Base-by-base conservation (phyloP, 2,113 vertebrate genomes). In the Stigmatopora argus region DNA sequence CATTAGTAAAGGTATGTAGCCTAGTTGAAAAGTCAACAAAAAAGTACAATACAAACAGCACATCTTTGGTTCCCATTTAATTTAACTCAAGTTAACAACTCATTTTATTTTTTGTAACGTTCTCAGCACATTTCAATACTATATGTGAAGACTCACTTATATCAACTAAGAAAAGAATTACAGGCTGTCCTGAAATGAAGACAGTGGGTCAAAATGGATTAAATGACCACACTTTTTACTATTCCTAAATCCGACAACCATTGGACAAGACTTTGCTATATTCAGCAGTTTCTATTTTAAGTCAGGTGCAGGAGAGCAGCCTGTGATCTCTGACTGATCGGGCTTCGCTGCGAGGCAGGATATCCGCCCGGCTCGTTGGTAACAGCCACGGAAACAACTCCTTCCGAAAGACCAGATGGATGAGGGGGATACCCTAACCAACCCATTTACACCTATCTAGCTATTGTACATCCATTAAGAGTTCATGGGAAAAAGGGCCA, bases 381-480 rank as follows among this genome's bases (percentile, higher is more conserved):
- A 77, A 66, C 62, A 69, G 66, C 76, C 62, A 61, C 72, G 83
- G 87, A 90, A 89, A 77, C 65, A 3, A 51, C 73, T 41, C 69
- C 63, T 85, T 87, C 88, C 83, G 82, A 78, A 71, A 58, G 73
- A 65, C 72, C 80, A 87, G 83, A 83, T 87, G 72, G 83, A 69
- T 41, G 68, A 57, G 64, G 67, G 45, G 72, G 35, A 12, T 69
- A 63, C 5, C 61, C 26, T 7, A 64, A 62, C 26, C 31, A 63
- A 19, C 12, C 56, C 26, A 31, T 31, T 1, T 31, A 9, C 9
- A 41, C 38, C 6, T 7, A 41, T 10, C 26, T 3, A 31, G 26
- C 26, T 31, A 31, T 31, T 51, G n/a, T 19, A 31, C 41, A 3
- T 62, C 12, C 14, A 17, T 52, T 64, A 0, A 66, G 14, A 51